A percentile compares a stretch with the other conserved stretches of the same genome.
These are phyloP conservation scores for Noctua janthe DNA, from an alignment of 2,888 invertebrate species.

Conservation along the genomic window DNA sequence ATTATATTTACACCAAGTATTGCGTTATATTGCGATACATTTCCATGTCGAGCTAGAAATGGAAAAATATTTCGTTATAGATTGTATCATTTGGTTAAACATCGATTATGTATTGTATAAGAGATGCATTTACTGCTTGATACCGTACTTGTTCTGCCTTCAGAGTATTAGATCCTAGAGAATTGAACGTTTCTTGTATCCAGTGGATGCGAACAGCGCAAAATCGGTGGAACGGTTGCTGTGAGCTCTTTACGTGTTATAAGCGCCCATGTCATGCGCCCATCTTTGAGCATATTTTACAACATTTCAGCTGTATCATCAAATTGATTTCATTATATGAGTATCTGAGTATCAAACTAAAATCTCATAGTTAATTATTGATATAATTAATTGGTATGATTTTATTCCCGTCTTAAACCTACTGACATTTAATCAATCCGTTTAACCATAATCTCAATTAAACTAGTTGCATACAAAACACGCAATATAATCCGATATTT, in stretches of 20 bases:
- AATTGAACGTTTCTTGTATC: not conserved
- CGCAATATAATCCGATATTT: constrained; percentile 59
- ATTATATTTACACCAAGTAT: constrained; percentile 50
- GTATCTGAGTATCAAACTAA: not conserved
- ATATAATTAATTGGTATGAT: not conserved
- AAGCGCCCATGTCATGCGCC: too few species aligned
- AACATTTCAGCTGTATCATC: too few species aligned
- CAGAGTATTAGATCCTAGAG: too few species aligned
- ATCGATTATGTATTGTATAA: constrained; percentile 11
- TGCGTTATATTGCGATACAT: constrained; percentile 39
- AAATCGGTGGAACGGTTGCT: not conserved
- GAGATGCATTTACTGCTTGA: not conserved
- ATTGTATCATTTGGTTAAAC: constrained; percentile 7
- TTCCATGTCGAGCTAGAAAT: constrained; percentile 41
- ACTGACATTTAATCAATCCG: constrained; percentile 19
- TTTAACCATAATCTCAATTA: constrained; percentile 35
- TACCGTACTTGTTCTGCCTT: not conserved
- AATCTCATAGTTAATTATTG: not conserved
- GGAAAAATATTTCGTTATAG: constrained; percentile 20
- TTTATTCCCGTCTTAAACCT: not conserved
- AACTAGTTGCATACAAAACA: constrained; percentile 37
- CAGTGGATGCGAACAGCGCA: not conserved
- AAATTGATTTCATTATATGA: too few species aligned
- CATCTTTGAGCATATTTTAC: too few species aligned
- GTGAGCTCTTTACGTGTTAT: too few species aligned